Evolutionary conservation across 2,113 vertebrate genomes (phyloP).

Genomic region (Oryzias woworae): DNA sequence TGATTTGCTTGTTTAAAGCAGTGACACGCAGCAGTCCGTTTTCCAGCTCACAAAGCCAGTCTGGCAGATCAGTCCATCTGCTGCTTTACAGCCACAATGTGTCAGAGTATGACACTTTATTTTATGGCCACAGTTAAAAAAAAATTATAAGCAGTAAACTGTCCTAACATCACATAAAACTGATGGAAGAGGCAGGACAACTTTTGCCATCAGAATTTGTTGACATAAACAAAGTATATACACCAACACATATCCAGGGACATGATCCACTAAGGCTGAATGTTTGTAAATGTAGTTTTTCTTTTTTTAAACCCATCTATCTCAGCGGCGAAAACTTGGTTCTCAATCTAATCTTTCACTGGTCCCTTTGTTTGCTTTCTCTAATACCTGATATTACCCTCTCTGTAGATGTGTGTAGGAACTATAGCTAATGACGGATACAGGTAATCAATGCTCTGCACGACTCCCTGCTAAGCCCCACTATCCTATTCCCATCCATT

Average conservation of each 20-base stretch:
- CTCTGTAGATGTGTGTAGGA: slow-evolving; percentile 49
- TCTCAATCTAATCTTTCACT: background rate
- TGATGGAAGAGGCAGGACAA: background rate
- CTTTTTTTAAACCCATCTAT: background rate
- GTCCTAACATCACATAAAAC: slow-evolving; percentile 45
- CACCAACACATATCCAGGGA: background rate
- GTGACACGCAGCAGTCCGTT: slow-evolving; percentile 34
- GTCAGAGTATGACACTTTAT: slow-evolving; percentile 27
- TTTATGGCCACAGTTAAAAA: slow-evolving; percentile 53
- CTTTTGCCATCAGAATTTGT: slow-evolving; percentile 10
- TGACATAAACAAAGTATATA: slow-evolving; percentile 1
- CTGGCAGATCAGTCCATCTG: slow-evolving; percentile 49
- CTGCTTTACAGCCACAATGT: slow-evolving; percentile 52
- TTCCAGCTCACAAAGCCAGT: slow-evolving; percentile 56
- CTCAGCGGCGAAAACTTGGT: background rate
- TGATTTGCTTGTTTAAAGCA: slow-evolving; percentile 16
- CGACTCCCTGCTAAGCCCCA: slow-evolving; percentile 63
- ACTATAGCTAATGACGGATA: slow-evolving; percentile 65
- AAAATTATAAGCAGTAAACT: slow-evolving; percentile 56
- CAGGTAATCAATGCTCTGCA: slow-evolving; percentile 72
- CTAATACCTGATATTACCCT: slow-evolving; percentile 6
- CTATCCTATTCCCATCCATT: slow-evolving; percentile 71
- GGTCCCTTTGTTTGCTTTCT: background rate
- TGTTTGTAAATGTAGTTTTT: background rate
- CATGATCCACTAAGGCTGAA: no score